Evolutionary conservation across 2,797 vertebrate genomes (phyloP).

Genomic region (Adelosebastes latens): DNA sequence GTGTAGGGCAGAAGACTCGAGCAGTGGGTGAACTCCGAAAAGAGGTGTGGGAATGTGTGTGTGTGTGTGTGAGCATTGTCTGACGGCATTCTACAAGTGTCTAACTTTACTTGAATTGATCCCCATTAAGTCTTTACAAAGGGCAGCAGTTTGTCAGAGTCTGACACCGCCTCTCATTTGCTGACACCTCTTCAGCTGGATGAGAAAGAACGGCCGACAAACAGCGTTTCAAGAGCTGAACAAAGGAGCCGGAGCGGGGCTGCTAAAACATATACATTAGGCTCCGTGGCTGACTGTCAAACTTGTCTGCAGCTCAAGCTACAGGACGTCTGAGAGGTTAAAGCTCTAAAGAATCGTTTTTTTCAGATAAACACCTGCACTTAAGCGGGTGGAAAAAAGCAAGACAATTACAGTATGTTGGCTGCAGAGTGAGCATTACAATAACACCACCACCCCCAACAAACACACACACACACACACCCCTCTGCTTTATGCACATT

Average conservation of each 20-base stretch:
- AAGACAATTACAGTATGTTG: slow-evolving; percentile 22
- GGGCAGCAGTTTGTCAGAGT: slow-evolving; percentile 53
- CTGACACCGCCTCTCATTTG: slow-evolving; percentile 39
- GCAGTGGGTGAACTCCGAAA: slow-evolving; percentile 3
- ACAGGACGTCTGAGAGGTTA: slow-evolving; percentile 12
- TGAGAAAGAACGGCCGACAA: slow-evolving; percentile 43
- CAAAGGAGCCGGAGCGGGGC: slow-evolving; percentile 28
- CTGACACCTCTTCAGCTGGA: slow-evolving; percentile 37
- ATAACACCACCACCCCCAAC: not conserved
- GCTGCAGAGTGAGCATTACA: slow-evolving; percentile 9
- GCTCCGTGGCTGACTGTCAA: slow-evolving; percentile 36
- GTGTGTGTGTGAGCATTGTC: slow-evolving; percentile 12
- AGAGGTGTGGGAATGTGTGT: slow-evolving; percentile 1
- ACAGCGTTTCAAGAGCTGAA: slow-evolving; percentile 20
- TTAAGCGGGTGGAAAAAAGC: slow-evolving; percentile 5
- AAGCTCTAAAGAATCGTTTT: not conserved
- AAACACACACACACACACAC: slow-evolving; percentile 1
- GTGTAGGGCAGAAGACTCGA: slow-evolving; percentile 9
- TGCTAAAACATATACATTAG: slow-evolving; percentile 39
- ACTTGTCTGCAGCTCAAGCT: slow-evolving; percentile 9
- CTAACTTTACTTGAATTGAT: slow-evolving; percentile 55
- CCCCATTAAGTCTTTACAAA: slow-evolving; percentile 56
- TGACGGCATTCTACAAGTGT: slow-evolving; percentile 38
- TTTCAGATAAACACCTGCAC: slow-evolving; percentile 41
- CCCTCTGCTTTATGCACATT: slow-evolving; percentile 7